Evolutionary conservation across 2,113 vertebrate species (phyloP).

Genomic region (Opisthocomus hoazin): DNA sequence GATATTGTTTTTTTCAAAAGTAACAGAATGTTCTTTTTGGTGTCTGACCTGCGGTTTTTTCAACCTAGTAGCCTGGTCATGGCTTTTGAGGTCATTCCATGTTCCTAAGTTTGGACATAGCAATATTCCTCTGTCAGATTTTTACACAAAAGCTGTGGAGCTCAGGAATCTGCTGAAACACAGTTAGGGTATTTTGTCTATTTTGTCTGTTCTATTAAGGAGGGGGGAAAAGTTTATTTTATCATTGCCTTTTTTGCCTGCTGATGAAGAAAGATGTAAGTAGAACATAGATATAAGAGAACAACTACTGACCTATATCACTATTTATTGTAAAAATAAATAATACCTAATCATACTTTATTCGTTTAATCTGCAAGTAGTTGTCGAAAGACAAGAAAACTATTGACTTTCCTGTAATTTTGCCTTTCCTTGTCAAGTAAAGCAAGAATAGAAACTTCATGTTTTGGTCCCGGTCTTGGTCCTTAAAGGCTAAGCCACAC

Average conservation of each 20-base stretch:
- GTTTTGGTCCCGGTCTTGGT: neutral
- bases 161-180: neutral
- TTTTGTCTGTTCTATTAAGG: neutral
- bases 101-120: neutral
- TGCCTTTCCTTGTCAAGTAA: too few relatives aligned
- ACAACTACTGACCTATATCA: neutral
- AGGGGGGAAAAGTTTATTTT: neutral
- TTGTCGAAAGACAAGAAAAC: neutral
- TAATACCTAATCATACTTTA: neutral
- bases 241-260: neutral
- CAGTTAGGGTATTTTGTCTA: neutral
- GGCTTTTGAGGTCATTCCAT: neutral
- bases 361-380: neutral
- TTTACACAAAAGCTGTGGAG: slow-evolving; percentile 33
- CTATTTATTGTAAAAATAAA: neutral
- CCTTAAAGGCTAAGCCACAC: neutral
- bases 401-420: neutral
- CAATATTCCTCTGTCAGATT: slow-evolving; percentile 15
- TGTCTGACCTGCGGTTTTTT: neutral
- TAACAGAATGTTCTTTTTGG: neutral
- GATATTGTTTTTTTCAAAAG: neutral
- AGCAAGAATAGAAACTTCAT: neutral
- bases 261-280: neutral
- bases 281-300: neutral
- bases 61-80: neutral